Percentiles rank a stretch among this genome's conserved stretches.
These are phyloP conservation scores for Leucania comma DNA, from an alignment of 2,888 invertebrate genomes.

Conservation along the genomic window DNA sequence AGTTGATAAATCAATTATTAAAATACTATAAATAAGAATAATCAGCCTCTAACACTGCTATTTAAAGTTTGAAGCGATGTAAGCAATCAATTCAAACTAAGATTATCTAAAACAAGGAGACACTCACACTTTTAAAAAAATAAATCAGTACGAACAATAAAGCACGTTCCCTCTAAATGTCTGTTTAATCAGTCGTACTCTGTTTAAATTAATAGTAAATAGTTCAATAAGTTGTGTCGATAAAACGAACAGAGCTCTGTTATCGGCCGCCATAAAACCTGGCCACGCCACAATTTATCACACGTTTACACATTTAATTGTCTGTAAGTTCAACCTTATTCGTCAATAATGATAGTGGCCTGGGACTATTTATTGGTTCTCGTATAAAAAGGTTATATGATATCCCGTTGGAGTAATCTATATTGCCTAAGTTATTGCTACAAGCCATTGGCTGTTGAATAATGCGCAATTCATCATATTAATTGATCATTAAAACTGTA, in stretches of 20 bases:
- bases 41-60: too few species aligned
- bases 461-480: constrained; percentile 35
- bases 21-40: neutral
- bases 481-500: constrained; percentile 30
- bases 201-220: constrained; percentile 68
- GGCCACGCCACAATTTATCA: constrained; percentile 62
- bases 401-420: constrained; percentile 51
- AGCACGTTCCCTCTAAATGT: constrained; percentile 60
- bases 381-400: constrained; percentile 56
- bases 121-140: constrained; percentile 37
- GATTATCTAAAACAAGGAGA: constrained; percentile 6
- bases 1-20: too few species aligned
- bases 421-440: constrained; percentile 36
- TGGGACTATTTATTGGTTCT: constrained; percentile 58
- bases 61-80: neutral
- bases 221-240: constrained; percentile 68
- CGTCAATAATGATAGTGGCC: constrained; percentile 62
- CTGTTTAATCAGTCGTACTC: constrained; percentile 62
- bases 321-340: constrained; percentile 66
- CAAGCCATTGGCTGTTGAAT: constrained; percentile 22
- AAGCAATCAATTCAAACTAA: neutral
- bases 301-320: constrained; percentile 67
- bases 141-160: constrained; percentile 54
- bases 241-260: constrained; percentile 60
- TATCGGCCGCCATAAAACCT: constrained; percentile 65